Conservation (phyloP, 2,797 vertebrate genomes). For the Pelochelys cantorii region DNA sequence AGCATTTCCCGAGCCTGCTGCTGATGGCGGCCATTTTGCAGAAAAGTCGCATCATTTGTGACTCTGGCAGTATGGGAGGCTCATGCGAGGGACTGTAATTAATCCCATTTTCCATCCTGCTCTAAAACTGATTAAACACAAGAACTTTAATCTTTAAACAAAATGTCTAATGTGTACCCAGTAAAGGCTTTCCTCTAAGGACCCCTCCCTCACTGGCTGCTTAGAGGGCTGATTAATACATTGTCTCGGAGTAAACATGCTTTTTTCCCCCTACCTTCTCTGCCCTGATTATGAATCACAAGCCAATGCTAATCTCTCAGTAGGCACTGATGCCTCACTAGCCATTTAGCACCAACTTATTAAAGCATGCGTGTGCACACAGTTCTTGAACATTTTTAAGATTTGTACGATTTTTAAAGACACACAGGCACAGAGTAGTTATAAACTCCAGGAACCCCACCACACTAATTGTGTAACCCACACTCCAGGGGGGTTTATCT, state of each 20-base stretch:
- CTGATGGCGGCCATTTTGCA: constrained; percentile 59
- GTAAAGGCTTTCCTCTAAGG: constrained; percentile 56
- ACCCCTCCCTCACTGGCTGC: constrained; percentile 26
- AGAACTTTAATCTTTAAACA: constrained; percentile 77
- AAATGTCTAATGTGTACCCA: constrained; percentile 47
- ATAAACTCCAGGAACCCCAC: background rate
- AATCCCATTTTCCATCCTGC: constrained; percentile 59
- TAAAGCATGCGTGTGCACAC: background rate
- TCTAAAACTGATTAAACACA: constrained; percentile 69
- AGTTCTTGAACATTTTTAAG: background rate
- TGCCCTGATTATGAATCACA: constrained; percentile 35
- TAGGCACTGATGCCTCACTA: background rate
- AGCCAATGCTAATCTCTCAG: background rate
- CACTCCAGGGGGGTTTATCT: background rate
- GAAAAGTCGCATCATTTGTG: constrained; percentile 26
- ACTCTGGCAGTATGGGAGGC: constrained; percentile 3
- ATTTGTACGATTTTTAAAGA: constrained; percentile 5
- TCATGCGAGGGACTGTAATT: constrained; percentile 61
- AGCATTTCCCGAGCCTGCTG: constrained; percentile 51
- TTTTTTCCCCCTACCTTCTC: constrained; percentile 29
- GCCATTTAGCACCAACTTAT: background rate
- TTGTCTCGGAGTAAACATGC: constrained; percentile 13
- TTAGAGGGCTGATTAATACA: constrained; percentile 54
- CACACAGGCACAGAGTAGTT: background rate
- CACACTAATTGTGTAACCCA: background rate